A percentile compares a stretch with the other conserved stretches of the same genome.
Evolutionary conservation across 1,140 invertebrate genomes (phyloP).

Genomic region (Lasioglossum baleicum): DNA sequence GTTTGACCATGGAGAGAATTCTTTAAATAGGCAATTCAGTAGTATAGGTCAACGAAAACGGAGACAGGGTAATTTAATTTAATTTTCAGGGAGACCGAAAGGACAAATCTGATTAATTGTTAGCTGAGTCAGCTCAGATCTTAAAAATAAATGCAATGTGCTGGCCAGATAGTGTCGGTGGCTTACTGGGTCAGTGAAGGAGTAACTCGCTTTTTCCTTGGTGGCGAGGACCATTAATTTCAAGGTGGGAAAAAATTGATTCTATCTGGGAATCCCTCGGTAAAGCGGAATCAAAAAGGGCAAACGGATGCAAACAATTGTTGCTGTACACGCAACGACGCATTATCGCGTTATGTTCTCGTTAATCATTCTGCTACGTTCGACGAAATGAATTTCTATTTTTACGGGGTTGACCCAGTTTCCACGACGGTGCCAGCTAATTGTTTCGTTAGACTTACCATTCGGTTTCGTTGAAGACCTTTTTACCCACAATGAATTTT

Average conservation of each 20-base stretch:
- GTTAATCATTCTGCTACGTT: conserved; percentile 26
- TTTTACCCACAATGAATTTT: too few relatives aligned
- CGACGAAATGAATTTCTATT: conserved; percentile 28
- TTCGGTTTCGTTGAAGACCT: not conserved
- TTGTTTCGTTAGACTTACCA: not conserved
- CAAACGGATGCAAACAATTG: conserved; percentile 9
- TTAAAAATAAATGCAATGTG: too few relatives aligned
- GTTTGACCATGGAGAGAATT: too few relatives aligned
- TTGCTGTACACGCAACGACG: conserved; percentile 12
- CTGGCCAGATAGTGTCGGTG: too few relatives aligned
- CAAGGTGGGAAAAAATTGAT: not conserved
- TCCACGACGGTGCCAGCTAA: not conserved
- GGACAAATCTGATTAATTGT: too few relatives aligned
- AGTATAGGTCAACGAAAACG: too few relatives aligned
- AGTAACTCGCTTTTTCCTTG: not conserved
- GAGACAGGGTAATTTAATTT: too few relatives aligned
- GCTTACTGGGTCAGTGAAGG: too few relatives aligned
- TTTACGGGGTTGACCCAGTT: conserved; percentile 18
- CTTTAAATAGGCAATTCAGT: too few relatives aligned
- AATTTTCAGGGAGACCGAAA: too few relatives aligned
- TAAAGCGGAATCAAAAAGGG: not conserved
- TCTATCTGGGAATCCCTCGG: not conserved
- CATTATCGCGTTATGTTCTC: conserved; percentile 24
- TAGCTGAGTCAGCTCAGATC: too few relatives aligned
- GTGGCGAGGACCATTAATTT: not conserved